Percentiles rank a stretch among this genome's conserved stretches.
These are phyloP conservation scores for Ricordea florida DNA, from an alignment of 92 coral and sea anemone species.

Conservation along the genomic window DNA sequence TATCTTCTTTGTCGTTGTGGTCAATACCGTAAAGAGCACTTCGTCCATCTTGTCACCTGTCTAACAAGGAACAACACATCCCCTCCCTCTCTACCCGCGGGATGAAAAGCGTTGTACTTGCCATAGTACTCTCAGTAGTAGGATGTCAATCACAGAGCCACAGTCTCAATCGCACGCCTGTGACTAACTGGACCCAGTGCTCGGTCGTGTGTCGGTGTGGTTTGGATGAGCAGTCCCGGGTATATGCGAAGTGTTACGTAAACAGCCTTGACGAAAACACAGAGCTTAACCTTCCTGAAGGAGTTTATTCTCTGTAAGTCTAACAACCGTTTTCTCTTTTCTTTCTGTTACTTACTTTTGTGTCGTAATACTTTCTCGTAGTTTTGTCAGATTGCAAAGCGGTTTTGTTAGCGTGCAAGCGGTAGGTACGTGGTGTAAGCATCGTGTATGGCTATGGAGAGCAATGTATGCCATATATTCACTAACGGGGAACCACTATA, in stretches of 20 bases:
- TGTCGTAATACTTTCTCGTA: not conserved
- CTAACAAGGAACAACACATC: no score
- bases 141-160: not conserved
- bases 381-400: not conserved
- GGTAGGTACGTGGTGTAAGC: no score
- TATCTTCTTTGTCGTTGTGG: no score
- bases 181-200: slow-evolving; percentile 27
- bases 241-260: not conserved
- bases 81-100: no score
- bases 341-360: not conserved
- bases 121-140: not conserved
- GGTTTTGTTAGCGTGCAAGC: no score
- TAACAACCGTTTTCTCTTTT: not conserved
- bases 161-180: not conserved
- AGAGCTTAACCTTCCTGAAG: slow-evolving; percentile 3
- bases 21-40: no score
- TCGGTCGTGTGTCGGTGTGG: slow-evolving; percentile 18
- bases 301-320: slow-evolving; percentile 17
- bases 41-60: no score
- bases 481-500: no score
- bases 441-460: no score
- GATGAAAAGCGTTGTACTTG: not conserved
- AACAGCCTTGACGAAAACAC: not conserved
- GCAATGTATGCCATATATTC: no score
- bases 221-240: not conserved